Evolutionary conservation across 2,888 invertebrate genomes (phyloP).

Genomic region (Noctua pronuba): DNA sequence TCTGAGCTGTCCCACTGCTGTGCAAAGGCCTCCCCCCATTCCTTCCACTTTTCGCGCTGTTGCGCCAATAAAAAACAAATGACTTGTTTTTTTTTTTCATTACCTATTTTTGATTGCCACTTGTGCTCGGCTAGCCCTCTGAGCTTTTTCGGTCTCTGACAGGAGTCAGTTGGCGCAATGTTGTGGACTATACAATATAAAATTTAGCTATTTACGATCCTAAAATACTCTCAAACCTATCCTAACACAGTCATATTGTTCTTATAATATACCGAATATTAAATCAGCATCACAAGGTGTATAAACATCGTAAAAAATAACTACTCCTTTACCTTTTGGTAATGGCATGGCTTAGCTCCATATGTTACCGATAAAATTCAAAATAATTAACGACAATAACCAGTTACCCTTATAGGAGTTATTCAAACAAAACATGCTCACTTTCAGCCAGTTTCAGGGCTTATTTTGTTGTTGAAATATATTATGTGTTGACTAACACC

Average conservation of each 20-base stretch:
- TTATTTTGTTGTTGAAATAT: conserved; percentile 24
- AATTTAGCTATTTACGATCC: neutral
- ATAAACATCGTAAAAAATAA: conserved; percentile 82
- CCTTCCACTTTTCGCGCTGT: too few relatives aligned
- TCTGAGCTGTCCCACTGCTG: too few relatives aligned
- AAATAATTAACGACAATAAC: conserved; percentile 69
- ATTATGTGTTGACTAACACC: conserved; percentile 7
- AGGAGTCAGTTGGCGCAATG: neutral
- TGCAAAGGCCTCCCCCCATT: too few relatives aligned
- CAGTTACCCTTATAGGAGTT: conserved; percentile 55
- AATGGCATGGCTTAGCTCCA: conserved; percentile 76
- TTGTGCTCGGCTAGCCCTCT: neutral
- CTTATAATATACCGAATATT: conserved; percentile 61
- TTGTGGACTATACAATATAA: too few relatives aligned
- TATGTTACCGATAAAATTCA: conserved; percentile 80
- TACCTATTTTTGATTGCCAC: neutral
- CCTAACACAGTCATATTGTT: conserved; percentile 51
- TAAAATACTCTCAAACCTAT: conserved; percentile 22
- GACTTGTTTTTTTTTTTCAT: too few relatives aligned
- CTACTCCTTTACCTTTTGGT: conserved; percentile 52
- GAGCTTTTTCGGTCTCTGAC: neutral
- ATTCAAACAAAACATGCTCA: conserved; percentile 61
- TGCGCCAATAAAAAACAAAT: too few relatives aligned
- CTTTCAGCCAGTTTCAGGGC: conserved; percentile 19
- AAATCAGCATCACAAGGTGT: conserved; percentile 76